phyloP scores from a whole-genome alignment of 2,888 invertebrate species.

The Eupeodes luniger region DNA sequence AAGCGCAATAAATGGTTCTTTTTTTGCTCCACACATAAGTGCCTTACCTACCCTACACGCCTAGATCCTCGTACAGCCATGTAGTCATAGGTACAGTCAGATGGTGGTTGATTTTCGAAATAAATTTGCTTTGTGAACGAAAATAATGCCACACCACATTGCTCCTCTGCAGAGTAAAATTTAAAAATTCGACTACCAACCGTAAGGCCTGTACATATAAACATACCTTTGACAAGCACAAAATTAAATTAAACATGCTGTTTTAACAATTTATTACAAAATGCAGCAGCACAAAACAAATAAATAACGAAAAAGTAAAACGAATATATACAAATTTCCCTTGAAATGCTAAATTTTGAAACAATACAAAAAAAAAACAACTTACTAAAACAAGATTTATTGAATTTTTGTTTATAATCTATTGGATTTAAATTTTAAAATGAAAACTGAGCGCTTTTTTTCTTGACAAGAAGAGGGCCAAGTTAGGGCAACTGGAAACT shows the following conservation, averaged over 20 bases:
- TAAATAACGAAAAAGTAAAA: not conserved
- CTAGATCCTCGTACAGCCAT: not conserved
- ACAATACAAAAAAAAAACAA: not conserved
- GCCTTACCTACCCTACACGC: too few species aligned
- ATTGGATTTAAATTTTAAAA: not conserved
- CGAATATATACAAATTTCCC: not conserved
- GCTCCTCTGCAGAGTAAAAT: slow-evolving; percentile 1
- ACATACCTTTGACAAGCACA: slow-evolving; percentile 15
- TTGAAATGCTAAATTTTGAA: not conserved
- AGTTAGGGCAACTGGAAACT: too few species aligned
- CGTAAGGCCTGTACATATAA: not conserved
- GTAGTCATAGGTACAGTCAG: not conserved
- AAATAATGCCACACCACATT: slow-evolving; percentile 16
- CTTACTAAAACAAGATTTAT: slow-evolving; percentile 6
- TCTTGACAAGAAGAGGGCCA: too few species aligned
- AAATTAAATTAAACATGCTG: slow-evolving; percentile 30
- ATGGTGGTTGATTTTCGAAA: slow-evolving; percentile 15
- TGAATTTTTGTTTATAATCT: not conserved
- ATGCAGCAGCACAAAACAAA: slow-evolving; percentile 5
- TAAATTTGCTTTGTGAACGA: slow-evolving; percentile 22
- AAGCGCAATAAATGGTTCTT: slow-evolving; percentile 12
- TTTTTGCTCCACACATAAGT: not conserved
- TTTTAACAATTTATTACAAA: slow-evolving; percentile 19
- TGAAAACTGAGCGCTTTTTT: too few species aligned
- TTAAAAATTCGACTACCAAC: slow-evolving; percentile 13